A percentile compares a stretch with the other conserved stretches of the same genome.
These are phyloP conservation scores for Creontiades dilutus DNA, from an alignment of 2,888 invertebrate genomes.

Conservation along the genomic window DNA sequence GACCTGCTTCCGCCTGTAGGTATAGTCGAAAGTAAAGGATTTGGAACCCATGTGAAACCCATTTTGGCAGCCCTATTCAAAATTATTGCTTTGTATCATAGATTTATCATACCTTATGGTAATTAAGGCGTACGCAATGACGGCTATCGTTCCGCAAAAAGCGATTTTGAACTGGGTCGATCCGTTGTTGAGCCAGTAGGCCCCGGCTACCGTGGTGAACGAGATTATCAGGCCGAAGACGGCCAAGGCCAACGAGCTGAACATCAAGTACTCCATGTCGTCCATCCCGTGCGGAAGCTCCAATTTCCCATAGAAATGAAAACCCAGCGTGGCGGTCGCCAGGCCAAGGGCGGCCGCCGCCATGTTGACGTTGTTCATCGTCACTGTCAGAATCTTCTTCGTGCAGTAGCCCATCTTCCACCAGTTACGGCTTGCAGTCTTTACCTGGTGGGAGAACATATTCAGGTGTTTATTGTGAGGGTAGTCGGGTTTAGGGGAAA, in stretches of 20 bases:
- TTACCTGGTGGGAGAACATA: not conserved
- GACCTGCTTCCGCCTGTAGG: no score
- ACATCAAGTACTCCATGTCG: not conserved
- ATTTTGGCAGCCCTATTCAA: no score
- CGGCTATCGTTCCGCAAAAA: not conserved
- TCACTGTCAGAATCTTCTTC: not conserved
- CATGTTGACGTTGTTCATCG: constrained; percentile 34
- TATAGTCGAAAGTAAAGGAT: no score
- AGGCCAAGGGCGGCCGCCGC: not conserved
- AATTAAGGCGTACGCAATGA: not conserved
- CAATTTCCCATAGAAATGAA: constrained; percentile 33
- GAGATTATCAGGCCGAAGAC: not conserved
- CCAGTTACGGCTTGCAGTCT: not conserved
- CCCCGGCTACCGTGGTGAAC: not conserved
- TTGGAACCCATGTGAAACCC: no score
- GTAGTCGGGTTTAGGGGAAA: no score
- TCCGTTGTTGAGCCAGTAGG: constrained; percentile 7
- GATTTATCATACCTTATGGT: not conserved
- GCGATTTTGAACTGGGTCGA: constrained; percentile 15
- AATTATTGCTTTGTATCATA: no score
- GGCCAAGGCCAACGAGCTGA: not conserved
- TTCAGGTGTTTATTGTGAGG: no score
- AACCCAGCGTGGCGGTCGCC: not conserved
- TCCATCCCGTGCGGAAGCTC: constrained; percentile 38
- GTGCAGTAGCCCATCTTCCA: not conserved